phyloP scores from a whole-genome alignment of 2,797 vertebrate species.

The Betta splendens region DNA sequence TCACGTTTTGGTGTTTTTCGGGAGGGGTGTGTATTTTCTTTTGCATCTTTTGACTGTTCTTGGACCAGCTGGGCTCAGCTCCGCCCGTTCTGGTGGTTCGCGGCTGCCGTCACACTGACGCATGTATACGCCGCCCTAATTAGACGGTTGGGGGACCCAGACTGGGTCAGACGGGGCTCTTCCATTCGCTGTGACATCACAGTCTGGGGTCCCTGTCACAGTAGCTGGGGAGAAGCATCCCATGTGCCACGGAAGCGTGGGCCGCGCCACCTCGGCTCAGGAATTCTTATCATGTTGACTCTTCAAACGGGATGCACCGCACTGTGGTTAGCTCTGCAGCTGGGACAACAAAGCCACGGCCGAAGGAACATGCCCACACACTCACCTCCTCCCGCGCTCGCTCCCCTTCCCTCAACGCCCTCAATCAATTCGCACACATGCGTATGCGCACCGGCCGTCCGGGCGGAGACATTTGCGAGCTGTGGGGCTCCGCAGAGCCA shows the following conservation, averaged over 20 bases:
- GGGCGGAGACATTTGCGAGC: slow-evolving; percentile 66
- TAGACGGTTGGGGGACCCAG: slow-evolving; percentile 63
- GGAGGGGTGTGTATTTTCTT: slow-evolving; percentile 17
- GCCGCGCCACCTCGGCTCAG: slow-evolving; percentile 71
- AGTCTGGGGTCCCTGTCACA: slow-evolving; percentile 53
- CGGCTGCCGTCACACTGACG: slow-evolving; percentile 64
- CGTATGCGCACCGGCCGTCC: slow-evolving; percentile 22
- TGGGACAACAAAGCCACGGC: slow-evolving; percentile 79
- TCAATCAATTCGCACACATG: slow-evolving; percentile 39
- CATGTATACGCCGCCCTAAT: slow-evolving; percentile 61
- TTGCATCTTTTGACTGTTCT: slow-evolving; percentile 14
- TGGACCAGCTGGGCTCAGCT: slow-evolving; percentile 46
- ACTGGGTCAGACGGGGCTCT: slow-evolving; percentile 60
- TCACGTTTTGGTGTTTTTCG: slow-evolving; percentile 25
- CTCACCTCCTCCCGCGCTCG: slow-evolving; percentile 58
- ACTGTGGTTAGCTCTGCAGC: slow-evolving; percentile 75
- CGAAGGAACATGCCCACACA: slow-evolving; percentile 74
- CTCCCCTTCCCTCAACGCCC: slow-evolving; percentile 52
- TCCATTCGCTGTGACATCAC: slow-evolving; percentile 71
- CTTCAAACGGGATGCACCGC: slow-evolving; percentile 76
- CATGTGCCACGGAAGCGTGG: slow-evolving; percentile 69
- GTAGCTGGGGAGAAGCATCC: slow-evolving; percentile 61
- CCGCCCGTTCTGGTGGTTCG: slow-evolving; percentile 55
- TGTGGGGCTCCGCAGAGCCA: slow-evolving; percentile 67
- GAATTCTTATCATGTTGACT: slow-evolving; percentile 80